Base-by-base conservation (phyloP, 2,113 vertebrate genomes). In the Dicerorhinus sumatrensis region DNA sequence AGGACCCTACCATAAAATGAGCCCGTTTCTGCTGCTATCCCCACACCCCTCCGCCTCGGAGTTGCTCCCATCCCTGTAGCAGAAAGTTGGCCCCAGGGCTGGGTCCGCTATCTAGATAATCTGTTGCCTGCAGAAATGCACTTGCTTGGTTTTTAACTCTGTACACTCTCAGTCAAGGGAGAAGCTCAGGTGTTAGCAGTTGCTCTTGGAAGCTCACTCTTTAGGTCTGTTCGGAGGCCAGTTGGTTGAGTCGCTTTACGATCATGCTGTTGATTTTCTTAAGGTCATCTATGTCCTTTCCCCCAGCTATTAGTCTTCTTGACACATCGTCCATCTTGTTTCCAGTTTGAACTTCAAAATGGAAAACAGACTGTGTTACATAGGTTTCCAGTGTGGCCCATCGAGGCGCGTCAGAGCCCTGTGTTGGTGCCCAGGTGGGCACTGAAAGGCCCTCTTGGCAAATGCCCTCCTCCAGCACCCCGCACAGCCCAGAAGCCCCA, bases 201-300 rank as follows among this genome's bases (percentile, higher is more conserved):
- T 29, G 31, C 73, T 48, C 65, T 20, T 18, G 7, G 29, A 46
- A 25, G 51, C 25, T 72, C 17, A 17, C 23, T 88, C 80, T 79
- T 83, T 73, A 97, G 83, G 96, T 96, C 51, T 89, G 65, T 18
- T 76, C 70, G 0, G 87, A 81, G 3, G 96, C 94, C 91, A 98
- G 93, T 54, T 98, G 98, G 97, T 98, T 98, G 70, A 99, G 98
- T 89, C 92, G 95, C 80, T 98, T 98, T 81, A 99, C 90, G 51
- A 99, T 98, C 89, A 99, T 96, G 80, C 62, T 98, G 96, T 98
- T 99, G 81, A 99, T 98, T 98, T 98, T 98, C 98, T 98, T 98
- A 90, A 99, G 98, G 2, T 99, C 98, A 31, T 98, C 98, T 97
- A 99, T 99, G 90, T 95, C 98, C 95, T 98, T 98, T 98, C 97